Base-by-base conservation (phyloP, 2,888 invertebrate species). In the Ischnus inquisitorius region DNA sequence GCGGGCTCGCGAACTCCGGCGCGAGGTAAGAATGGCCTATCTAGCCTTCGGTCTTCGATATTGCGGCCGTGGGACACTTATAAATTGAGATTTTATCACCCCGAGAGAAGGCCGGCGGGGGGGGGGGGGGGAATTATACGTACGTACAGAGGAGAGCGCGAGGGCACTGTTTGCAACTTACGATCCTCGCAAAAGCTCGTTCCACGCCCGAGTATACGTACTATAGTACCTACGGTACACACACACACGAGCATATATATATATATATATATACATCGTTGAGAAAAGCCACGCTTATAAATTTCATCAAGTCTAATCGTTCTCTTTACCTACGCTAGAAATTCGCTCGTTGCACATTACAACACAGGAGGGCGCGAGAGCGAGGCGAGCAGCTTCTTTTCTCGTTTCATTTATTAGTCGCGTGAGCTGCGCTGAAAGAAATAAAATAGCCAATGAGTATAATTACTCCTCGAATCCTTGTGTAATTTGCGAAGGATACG, bases 71-170 rank as follows among this genome's bases (percentile, higher is more conserved):
- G 92, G 92, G 93, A 93, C 93, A 93, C 92, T 93, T 93, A 93
- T 93, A 93, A 93, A 93, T 93, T 92, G 92, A 93, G 93, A 93
- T 93, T 91, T 93, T 93, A 93, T 93, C 93, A 89, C 90, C 79
- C 78, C 54, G 71, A 78, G 78, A 84, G 84, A 84, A 78, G 78
- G 84, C 81, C 81, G 39, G n/a, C n/a, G n/a, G n/a, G n/a, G n/a
- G n/a, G n/a, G n/a, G n/a, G n/a, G n/a, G n/a, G n/a, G 51, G 39
- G 34, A 46, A 81, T 84, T 78, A 64, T 68, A 78, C 64, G 72
- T 48, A 62, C 68, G 74, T 51, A 34, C 60, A 46, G 39, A 67
- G 43, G 34, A 34, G 51, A 68, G 62, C 62, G 41, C 39, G 46
- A 69, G 34, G 51, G 41, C 34, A 39, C 41, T 54, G 74, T 41